Conservation (phyloP, 2,888 invertebrate species). For the Chalcis sispes region DNA sequence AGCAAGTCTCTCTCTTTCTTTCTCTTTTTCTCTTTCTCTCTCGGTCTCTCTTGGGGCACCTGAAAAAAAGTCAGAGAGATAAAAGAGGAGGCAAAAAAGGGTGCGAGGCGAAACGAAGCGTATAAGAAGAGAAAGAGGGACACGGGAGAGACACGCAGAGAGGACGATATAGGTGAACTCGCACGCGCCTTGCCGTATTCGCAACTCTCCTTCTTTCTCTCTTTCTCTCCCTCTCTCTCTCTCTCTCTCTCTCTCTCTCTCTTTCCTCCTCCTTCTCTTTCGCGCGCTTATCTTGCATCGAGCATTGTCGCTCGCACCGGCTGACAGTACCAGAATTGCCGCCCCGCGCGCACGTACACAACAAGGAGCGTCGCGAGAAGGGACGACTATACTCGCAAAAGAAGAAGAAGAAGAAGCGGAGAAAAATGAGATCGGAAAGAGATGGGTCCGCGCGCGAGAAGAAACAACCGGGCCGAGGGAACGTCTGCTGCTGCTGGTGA, state of each 20-base stretch:
- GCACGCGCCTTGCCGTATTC: conserved; percentile 22
- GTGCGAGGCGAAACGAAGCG: background rate
- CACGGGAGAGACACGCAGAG: conserved; percentile 17
- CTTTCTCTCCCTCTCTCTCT: no score
- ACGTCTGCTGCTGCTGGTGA: background rate
- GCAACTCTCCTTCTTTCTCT: no score
- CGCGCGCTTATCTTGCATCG: conserved; percentile 74
- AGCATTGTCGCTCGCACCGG: conserved; percentile 74
- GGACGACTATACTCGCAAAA: no score
- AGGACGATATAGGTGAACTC: background rate
- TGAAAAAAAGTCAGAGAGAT: conserved; percentile 26
- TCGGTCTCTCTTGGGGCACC: conserved; percentile 21
- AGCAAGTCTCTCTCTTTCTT: no score
- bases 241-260: no score
- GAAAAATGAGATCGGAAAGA: conserved; percentile 58
- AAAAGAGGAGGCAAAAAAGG: conserved; percentile 8
- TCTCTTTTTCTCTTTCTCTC: background rate
- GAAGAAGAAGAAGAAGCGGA: conserved; percentile 15
- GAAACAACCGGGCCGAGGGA: background rate
- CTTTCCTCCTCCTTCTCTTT: conserved; percentile 53
- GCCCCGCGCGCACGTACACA: conserved; percentile 39
- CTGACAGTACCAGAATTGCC: conserved; percentile 68
- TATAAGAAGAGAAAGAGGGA: conserved; percentile 2
- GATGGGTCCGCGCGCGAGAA: conserved; percentile 50
- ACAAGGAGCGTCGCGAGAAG: no score